phyloP scores from a whole-genome alignment of 2,113 vertebrate species.

The Rutilus rutilus region DNA sequence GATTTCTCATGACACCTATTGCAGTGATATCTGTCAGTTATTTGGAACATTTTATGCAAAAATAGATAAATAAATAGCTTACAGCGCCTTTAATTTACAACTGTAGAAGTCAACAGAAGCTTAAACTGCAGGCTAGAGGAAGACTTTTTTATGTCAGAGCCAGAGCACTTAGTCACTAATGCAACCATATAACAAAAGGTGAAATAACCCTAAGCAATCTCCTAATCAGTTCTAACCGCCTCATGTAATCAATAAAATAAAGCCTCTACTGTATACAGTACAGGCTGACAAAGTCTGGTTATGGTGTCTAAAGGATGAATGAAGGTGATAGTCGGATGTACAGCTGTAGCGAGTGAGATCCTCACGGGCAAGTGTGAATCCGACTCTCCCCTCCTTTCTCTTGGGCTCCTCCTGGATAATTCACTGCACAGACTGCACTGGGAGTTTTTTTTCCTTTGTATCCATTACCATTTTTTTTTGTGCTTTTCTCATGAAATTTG shows the following conservation, averaged over 20 bases:
- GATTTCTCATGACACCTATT: constrained; percentile 11
- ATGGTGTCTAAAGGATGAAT: constrained; percentile 6
- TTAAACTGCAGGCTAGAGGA: background rate
- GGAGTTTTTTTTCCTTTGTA: constrained; percentile 12
- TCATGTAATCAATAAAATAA: background rate
- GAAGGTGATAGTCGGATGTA: background rate
- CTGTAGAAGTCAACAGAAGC: background rate
- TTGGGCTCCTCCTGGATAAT: constrained; percentile 13
- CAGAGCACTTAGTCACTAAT: background rate
- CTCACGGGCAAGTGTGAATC: background rate
- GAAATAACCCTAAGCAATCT: background rate
- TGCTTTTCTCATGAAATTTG: constrained; percentile 63
- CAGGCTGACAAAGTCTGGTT: background rate
- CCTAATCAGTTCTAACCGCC: background rate
- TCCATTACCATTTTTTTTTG: constrained; percentile 32
- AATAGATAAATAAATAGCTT: background rate
- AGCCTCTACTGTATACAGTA: background rate
- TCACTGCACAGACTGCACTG: background rate
- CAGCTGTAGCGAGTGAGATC: background rate
- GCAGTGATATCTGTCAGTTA: background rate
- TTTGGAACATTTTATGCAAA: background rate
- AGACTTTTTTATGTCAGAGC: background rate
- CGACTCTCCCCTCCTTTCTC: background rate
- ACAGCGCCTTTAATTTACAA: constrained; percentile 6
- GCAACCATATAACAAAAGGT: background rate